These are phyloP conservation scores for Rhabdophis nuchalis DNA, from an alignment of 2,797 vertebrate genomes.

Conservation along the genomic window DNA sequence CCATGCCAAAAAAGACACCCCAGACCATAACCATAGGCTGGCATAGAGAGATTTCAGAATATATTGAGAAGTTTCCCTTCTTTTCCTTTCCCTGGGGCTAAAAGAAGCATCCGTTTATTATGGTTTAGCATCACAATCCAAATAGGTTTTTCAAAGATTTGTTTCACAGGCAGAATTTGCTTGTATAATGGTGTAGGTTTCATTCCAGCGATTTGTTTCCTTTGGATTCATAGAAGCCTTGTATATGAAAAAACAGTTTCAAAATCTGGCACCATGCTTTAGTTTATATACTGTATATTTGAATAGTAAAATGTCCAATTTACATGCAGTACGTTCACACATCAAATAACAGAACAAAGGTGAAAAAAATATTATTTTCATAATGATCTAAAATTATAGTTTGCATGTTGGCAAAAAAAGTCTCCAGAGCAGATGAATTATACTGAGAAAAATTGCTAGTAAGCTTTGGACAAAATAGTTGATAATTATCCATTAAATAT, in stretches of 20 bases:
- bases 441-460: neutral
- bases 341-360: neutral
- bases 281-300: neutral
- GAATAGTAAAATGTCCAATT: neutral
- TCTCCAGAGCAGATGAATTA: neutral
- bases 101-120: neutral
- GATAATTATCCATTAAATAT: neutral
- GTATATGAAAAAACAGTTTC: neutral
- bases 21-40: neutral
- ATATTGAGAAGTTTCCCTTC: neutral
- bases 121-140: neutral
- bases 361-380: neutral
- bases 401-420: neutral
- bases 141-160: neutral
- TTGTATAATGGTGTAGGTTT: neutral
- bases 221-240: neutral
- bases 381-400: neutral
- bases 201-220: neutral
- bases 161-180: neutral
- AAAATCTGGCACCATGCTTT: neutral
- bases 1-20: neutral
- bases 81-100: neutral
- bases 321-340: neutral
- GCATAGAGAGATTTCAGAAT: neutral
- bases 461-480: neutral